Percentiles rank a stretch among this genome's conserved stretches.
Evolutionary conservation across 2,113 vertebrate species (phyloP).

Genomic region (Uropsilus gracilis): DNA sequence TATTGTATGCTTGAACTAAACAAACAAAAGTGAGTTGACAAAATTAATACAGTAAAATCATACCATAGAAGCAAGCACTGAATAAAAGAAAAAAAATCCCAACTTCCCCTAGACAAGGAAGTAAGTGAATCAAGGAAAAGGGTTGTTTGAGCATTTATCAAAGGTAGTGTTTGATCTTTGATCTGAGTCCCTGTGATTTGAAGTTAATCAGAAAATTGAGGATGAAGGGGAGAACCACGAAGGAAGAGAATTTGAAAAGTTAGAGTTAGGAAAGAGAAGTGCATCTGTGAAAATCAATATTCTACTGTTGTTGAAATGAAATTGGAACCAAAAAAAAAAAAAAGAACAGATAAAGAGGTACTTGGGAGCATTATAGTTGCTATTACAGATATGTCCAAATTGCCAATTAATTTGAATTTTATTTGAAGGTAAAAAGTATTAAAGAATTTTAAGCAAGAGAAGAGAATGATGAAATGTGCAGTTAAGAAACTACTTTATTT

Average conservation of each 20-base stretch:
- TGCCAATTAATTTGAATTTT: not conserved
- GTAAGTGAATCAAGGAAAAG: not conserved
- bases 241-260: slow-evolving; percentile 14
- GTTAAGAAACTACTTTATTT: not conserved
- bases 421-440: not conserved
- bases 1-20: not conserved
- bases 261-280: not conserved
- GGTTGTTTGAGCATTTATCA: not conserved
- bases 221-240: not conserved
- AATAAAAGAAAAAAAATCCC: not conserved
- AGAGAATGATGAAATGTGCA: not conserved
- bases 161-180: not conserved
- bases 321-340: too few species aligned
- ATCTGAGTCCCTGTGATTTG: not conserved
- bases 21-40: not conserved
- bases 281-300: not conserved
- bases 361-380: not conserved
- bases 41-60: not conserved
- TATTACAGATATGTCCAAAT: not conserved
- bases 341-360: not conserved
- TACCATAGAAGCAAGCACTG: not conserved
- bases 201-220: not conserved
- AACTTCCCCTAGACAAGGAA: not conserved
- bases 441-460: not conserved
- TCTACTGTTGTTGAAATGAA: not conserved